These are phyloP conservation scores for Cyrtodaria siliqua DNA, from an alignment of 2,888 invertebrate species.

Conservation along the genomic window DNA sequence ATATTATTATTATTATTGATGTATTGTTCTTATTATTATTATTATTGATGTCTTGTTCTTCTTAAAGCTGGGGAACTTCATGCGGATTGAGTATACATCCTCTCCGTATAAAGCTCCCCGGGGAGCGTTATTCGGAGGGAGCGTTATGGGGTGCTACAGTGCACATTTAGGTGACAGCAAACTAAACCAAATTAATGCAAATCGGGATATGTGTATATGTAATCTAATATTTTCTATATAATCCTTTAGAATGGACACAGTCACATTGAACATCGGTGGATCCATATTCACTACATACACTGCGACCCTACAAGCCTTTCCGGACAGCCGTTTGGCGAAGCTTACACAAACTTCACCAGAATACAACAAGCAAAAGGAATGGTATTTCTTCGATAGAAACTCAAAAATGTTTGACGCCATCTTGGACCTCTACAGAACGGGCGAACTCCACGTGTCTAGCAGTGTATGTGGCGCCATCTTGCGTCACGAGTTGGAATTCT, in stretches of 20 bases:
- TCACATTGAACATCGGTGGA: constrained; percentile 64
- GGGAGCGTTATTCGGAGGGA: too few species aligned
- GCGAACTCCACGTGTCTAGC: constrained; percentile 42
- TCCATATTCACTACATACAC: constrained; percentile 49
- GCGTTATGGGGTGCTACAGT: too few species aligned
- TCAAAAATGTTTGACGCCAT: constrained; percentile 69
- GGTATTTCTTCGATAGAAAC: constrained; percentile 75
- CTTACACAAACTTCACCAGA: constrained; percentile 19
- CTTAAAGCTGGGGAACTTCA: too few species aligned
- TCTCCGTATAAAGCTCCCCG: too few species aligned
- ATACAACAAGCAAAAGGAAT: constrained; percentile 35
- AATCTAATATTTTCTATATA: too few species aligned
- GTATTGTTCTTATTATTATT: too few species aligned
- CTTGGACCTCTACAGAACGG: constrained; percentile 71
- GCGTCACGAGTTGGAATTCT: constrained; percentile 21
- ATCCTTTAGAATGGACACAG: constrained; percentile 20
- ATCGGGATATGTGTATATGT: too few species aligned
- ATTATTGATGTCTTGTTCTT: too few species aligned
- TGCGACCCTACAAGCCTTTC: constrained; percentile 44
- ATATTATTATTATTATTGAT: too few species aligned
- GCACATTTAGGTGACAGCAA: too few species aligned
- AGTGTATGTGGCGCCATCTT: constrained; percentile 28
- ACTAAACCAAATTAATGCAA: too few species aligned
- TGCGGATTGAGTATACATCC: too few species aligned
- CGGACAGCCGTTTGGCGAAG: constrained; percentile 50